A percentile compares a stretch with the other conserved stretches of the same genome.
Conservation (phyloP, 2,797 vertebrate species). For the Pseudochirops corinnae region DNA sequence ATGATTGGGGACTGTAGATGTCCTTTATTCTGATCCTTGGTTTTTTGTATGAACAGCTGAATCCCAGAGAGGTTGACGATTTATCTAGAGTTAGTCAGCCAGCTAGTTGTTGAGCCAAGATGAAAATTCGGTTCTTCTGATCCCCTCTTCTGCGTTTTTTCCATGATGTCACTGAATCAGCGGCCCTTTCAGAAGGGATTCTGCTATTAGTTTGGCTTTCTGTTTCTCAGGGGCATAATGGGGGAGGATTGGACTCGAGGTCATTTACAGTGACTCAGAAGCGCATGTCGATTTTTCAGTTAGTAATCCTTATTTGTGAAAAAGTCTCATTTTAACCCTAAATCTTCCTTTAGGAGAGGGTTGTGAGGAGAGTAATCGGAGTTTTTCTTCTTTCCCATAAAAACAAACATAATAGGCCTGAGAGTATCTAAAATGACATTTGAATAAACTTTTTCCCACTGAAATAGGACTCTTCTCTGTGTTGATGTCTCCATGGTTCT, state of each 20-base stretch:
- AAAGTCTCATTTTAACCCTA: neutral
- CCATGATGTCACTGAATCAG: constrained; percentile 24
- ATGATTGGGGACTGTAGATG: neutral
- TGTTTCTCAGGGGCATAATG: neutral
- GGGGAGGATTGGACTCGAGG: neutral
- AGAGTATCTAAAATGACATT: constrained; percentile 63
- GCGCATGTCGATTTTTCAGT: neutral
- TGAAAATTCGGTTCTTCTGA: constrained; percentile 19
- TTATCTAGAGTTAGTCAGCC: constrained; percentile 19
- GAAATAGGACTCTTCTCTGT: constrained; percentile 74
- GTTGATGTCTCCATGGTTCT: constrained; percentile 80
- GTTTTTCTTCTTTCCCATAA: constrained; percentile 25
- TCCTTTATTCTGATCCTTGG: neutral
- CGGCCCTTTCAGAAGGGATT: neutral
- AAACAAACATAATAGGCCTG: constrained; percentile 50
- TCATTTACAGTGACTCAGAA: neutral
- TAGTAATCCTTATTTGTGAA: constrained; percentile 32
- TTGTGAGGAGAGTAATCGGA: constrained; percentile 9
- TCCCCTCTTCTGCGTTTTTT: constrained; percentile 7
- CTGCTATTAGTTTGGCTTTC: neutral
- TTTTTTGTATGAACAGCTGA: neutral
- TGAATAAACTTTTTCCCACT: constrained; percentile 66
- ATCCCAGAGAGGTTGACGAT: constrained; percentile 18
- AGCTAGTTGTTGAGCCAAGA: constrained; percentile 21
- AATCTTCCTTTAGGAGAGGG: constrained; percentile 2